phyloP scores from a whole-genome alignment of 2,113 vertebrate species.

The Cyphomyrus discorhynchus region DNA sequence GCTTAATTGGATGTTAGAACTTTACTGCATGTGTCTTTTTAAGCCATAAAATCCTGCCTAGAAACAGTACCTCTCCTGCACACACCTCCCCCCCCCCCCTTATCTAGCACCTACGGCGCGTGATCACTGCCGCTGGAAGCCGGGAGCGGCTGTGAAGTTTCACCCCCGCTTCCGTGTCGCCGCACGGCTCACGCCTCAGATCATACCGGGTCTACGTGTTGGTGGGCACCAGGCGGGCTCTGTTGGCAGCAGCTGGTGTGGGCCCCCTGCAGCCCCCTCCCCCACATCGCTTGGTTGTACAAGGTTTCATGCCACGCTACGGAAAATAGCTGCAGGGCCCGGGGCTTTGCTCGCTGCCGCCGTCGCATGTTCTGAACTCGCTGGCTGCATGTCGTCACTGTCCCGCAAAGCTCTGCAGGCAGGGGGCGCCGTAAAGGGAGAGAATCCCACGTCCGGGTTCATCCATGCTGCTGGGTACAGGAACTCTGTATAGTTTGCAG shows the following conservation, averaged over 20 bases:
- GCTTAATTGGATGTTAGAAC: background rate
- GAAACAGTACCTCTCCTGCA: conserved; percentile 21
- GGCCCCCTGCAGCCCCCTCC: background rate
- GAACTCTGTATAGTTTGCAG: background rate
- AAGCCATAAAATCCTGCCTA: background rate
- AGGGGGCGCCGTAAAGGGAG: background rate
- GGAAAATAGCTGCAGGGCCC: background rate
- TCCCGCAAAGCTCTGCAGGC: background rate
- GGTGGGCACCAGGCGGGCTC: background rate
- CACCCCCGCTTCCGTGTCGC: background rate
- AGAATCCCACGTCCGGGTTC: background rate
- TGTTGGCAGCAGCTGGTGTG: background rate
- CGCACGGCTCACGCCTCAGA: conserved; percentile 6
- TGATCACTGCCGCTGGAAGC: conserved; percentile 36
- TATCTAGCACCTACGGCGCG: conserved; percentile 15
- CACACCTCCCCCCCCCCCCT: conserved; percentile 5
- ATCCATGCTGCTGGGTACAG: background rate
- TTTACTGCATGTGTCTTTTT: background rate
- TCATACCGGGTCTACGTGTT: background rate
- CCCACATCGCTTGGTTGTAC: background rate
- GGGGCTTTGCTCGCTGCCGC: background rate
- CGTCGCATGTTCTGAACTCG: background rate
- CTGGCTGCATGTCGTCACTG: too few relatives aligned
- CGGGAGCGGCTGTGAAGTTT: conserved; percentile 20
- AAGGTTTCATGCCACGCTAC: background rate